These are phyloP conservation scores for Pluvianellus socialis DNA, from an alignment of 2,113 vertebrate genomes.

Conservation along the genomic window DNA sequence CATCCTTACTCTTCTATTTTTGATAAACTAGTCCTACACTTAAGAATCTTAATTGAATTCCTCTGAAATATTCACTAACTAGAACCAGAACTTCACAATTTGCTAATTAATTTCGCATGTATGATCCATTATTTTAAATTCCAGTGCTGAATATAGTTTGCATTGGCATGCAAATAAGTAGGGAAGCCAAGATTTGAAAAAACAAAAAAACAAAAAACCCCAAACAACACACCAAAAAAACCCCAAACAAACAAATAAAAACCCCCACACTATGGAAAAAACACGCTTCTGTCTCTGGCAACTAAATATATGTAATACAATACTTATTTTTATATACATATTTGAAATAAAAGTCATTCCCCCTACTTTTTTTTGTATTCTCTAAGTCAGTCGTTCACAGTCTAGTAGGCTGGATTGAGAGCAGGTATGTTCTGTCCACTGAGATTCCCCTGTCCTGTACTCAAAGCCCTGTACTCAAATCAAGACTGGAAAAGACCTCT, in stretches of 20 bases:
- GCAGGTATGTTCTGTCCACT: too few species aligned
- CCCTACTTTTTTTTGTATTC: background rate
- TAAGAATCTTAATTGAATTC: slow-evolving; percentile 47
- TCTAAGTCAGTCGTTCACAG: background rate
- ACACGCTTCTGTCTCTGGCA: background rate
- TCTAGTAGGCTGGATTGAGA: background rate
- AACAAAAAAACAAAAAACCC: background rate
- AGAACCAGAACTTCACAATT: slow-evolving; percentile 32
- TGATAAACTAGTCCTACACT: slow-evolving; percentile 34
- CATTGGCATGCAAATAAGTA: slow-evolving; percentile 21
- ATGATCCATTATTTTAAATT: slow-evolving; percentile 21
- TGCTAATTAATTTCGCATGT: slow-evolving; percentile 51
- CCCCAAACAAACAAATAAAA: too few species aligned
- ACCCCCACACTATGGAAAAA: background rate
- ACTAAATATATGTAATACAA: background rate
- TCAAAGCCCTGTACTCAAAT: background rate
- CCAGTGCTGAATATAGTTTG: background rate
- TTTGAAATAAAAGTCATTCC: background rate
- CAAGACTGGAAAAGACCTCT: background rate
- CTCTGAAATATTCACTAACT: slow-evolving; percentile 65
- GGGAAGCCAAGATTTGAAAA: background rate
- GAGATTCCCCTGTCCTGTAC: background rate
- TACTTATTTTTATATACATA: background rate
- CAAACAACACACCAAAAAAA: background rate
- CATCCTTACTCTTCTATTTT: slow-evolving; percentile 55